A percentile compares a stretch with the other conserved stretches of the same genome.
Evolutionary conservation across 2,113 vertebrate genomes (phyloP).

Genomic region (Octodon degus): DNA sequence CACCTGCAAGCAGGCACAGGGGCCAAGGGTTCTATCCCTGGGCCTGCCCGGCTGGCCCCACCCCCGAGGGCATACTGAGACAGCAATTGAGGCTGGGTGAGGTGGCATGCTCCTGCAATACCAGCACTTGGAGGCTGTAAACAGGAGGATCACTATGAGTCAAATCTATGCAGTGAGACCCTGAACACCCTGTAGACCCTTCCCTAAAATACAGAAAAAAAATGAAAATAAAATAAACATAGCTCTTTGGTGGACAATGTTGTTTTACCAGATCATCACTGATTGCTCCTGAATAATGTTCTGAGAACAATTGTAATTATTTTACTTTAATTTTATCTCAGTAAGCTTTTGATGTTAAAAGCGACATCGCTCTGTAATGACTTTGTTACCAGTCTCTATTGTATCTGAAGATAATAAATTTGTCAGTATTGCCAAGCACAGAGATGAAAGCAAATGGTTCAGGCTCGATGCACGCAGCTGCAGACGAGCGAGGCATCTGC

Average conservation of each 20-base stretch:
- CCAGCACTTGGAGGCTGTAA: no score
- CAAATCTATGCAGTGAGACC: no score
- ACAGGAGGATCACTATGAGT: no score
- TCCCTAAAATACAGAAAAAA: no score
- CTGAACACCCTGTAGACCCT: no score
- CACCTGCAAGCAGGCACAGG: no score
- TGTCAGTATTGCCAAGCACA: neutral
- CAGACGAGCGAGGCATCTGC: neutral
- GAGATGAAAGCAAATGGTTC: neutral
- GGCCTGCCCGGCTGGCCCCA: no score
- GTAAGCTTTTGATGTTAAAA: conserved; percentile 56
- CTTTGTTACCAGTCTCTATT: neutral
- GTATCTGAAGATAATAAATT: conserved; percentile 14
- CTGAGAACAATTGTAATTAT: conserved; percentile 12
- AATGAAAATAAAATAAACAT: neutral
- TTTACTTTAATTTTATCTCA: conserved; percentile 37
- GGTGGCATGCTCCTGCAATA: no score
- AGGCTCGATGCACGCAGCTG: neutral
- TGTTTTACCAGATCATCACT: conserved; percentile 45
- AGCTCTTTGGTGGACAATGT: neutral
- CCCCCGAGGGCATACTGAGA: no score
- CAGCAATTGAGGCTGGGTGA: no score
- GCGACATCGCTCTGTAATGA: neutral
- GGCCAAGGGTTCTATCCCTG: no score
- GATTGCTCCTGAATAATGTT: neutral